Conservation (phyloP, 2,113 vertebrate species). For the Pitta sordida region DNA sequence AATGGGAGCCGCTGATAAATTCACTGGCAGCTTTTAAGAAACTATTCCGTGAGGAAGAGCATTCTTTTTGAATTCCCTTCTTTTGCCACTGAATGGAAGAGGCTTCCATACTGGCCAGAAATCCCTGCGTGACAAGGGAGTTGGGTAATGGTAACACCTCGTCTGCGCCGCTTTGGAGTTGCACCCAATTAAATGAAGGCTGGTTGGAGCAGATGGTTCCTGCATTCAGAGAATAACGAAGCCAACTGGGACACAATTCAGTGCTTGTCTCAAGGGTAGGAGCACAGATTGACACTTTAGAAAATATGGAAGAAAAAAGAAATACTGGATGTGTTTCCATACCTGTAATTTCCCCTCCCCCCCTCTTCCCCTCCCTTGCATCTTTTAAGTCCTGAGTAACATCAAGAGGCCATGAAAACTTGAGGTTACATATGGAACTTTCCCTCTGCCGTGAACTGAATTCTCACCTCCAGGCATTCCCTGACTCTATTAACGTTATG, state of each 20-base stretch:
- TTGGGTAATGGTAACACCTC: background rate
- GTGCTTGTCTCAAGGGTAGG: background rate
- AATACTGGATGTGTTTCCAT: background rate
- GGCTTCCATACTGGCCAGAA: background rate
- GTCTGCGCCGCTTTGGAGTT: background rate
- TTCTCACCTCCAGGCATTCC: background rate
- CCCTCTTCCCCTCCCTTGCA: too few species aligned
- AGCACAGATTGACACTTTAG: background rate
- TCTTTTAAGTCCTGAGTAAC: background rate
- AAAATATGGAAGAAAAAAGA: background rate
- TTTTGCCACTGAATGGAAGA: background rate
- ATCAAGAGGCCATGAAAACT: background rate
- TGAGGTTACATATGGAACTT: background rate
- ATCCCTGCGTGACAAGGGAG: fast-evolving
- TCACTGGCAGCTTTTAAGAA: background rate
- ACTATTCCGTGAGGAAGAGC: fast-evolving
- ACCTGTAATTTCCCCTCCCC: background rate
- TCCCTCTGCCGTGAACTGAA: background rate
- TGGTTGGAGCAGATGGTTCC: slow-evolving; percentile 8
- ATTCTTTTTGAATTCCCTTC: background rate
- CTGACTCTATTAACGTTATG: background rate
- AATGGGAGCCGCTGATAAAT: background rate
- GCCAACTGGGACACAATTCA: background rate
- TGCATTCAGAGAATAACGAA: slow-evolving; percentile 1
- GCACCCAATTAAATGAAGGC: background rate